A percentile compares a stretch with the other conserved stretches of the same genome.
Conservation (phyloP, 1,140 invertebrate genomes). For the Lordiphosa collinella region DNA sequence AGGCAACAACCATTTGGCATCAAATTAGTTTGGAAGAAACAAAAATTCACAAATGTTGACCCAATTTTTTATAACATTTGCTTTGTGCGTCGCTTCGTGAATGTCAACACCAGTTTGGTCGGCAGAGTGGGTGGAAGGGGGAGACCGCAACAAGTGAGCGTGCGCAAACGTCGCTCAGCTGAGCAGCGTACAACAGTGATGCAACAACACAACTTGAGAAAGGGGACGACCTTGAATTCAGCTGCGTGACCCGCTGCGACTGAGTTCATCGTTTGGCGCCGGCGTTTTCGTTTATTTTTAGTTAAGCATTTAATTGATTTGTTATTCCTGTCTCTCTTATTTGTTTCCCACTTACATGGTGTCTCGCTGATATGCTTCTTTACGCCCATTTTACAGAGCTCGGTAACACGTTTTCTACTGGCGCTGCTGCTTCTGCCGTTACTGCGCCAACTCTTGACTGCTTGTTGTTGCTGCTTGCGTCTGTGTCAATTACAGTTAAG, state of each 20-base stretch:
- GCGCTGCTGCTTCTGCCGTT: slow-evolving; percentile 65
- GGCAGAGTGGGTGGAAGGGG: slow-evolving; percentile 1
- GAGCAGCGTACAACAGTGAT: slow-evolving; percentile 35
- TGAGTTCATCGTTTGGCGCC: slow-evolving; percentile 12
- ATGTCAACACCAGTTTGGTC: slow-evolving; percentile 55
- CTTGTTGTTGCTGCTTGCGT: slow-evolving; percentile 46
- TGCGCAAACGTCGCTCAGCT: slow-evolving; percentile 33
- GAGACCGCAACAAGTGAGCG: slow-evolving; percentile 23
- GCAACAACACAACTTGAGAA: slow-evolving; percentile 51
- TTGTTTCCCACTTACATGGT: slow-evolving; percentile 51
- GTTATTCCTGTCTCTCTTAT: too few relatives aligned
- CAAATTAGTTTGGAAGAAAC: slow-evolving; percentile 38
- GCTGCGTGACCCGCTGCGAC: slow-evolving; percentile 51
- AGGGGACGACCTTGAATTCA: slow-evolving; percentile 67
- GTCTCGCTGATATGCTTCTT: slow-evolving; percentile 73
- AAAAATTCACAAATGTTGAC: slow-evolving; percentile 67
- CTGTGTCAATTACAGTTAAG: slow-evolving; percentile 42
- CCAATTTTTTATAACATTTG: slow-evolving; percentile 55
- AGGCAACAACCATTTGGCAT: slow-evolving; percentile 58
- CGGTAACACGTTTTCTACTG: slow-evolving; percentile 52
- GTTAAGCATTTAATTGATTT: slow-evolving; percentile 23
- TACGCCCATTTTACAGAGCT: slow-evolving; percentile 70
- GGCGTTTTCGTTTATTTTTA: slow-evolving; percentile 57
- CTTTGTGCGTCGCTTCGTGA: slow-evolving; percentile 61
- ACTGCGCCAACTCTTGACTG: slow-evolving; percentile 55